phyloP scores from a whole-genome alignment of 2,113 vertebrate species.

The Hemibagrus wyckioides region DNA sequence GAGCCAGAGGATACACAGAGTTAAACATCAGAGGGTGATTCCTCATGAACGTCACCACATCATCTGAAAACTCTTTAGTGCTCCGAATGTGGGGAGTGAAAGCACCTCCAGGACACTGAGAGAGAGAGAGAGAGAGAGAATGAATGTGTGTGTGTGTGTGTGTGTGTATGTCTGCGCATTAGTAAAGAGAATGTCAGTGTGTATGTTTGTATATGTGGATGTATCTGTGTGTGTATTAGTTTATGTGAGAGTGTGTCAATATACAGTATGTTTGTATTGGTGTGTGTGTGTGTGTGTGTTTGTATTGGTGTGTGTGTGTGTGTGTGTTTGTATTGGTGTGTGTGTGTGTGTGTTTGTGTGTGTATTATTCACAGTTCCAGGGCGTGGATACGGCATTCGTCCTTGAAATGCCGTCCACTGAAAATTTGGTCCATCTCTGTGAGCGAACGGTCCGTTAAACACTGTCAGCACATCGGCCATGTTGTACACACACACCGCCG shows the following conservation, averaged over 20 bases:
- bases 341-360: conserved; percentile 3
- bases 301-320: background rate
- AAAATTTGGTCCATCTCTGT: conserved; percentile 94
- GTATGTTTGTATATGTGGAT: background rate
- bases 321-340: background rate
- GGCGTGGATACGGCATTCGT: conserved; percentile 92
- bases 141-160: background rate
- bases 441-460: conserved; percentile 97
- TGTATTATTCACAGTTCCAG: conserved; percentile 88
- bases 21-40: conserved; percentile 99
- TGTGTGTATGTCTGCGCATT: background rate
- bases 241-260: too few species aligned
- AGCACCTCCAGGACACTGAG: conserved; percentile 93
- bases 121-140: background rate
- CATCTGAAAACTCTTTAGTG: conserved; percentile 96
- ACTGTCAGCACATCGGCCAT: conserved; percentile 96
- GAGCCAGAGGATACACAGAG: conserved; percentile 87
- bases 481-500: conserved; percentile 94
- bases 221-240: background rate
- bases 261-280: background rate
- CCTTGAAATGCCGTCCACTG: conserved; percentile 96
- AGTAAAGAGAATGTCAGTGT: too few species aligned
- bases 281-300: background rate
- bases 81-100: conserved; percentile 91
- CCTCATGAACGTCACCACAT: conserved; percentile 94